A percentile compares a stretch with the other conserved stretches of the same genome.
phyloP scores from a whole-genome alignment of 2,888 invertebrate genomes.

The Eutolmus rufibarbis region DNA sequence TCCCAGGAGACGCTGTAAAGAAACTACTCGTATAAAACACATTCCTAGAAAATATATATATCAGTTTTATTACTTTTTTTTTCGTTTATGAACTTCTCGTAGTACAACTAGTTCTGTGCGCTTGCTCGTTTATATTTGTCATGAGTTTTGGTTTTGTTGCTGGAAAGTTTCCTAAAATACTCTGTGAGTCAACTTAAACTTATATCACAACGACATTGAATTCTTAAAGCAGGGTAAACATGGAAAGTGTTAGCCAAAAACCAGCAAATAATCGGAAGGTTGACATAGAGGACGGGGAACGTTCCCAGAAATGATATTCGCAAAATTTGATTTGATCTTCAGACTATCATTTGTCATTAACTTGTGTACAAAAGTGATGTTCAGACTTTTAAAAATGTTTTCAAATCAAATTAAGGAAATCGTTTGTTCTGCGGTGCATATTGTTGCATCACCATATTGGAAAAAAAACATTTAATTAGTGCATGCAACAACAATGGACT shows the following conservation, averaged over 20 bases:
- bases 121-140: slow-evolving; percentile 33
- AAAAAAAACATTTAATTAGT: slow-evolving; percentile 1
- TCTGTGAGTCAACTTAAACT: slow-evolving; percentile 19
- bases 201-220: slow-evolving; percentile 37
- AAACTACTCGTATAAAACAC: slow-evolving; percentile 25
- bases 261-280: slow-evolving; percentile 5
- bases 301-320: not conserved
- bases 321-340: slow-evolving; percentile 34
- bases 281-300: not conserved
- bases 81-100: slow-evolving; percentile 37
- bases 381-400: slow-evolving; percentile 24
- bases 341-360: slow-evolving; percentile 29
- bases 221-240: slow-evolving; percentile 6
- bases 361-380: not conserved
- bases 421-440: not conserved
- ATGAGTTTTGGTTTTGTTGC: slow-evolving; percentile 6
- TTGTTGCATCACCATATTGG: slow-evolving; percentile 30
- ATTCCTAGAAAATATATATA: slow-evolving; percentile 35
- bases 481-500: slow-evolving; percentile 6
- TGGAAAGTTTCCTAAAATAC: slow-evolving; percentile 5
- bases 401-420: slow-evolving; percentile 17
- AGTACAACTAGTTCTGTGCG: slow-evolving; percentile 41
- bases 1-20: slow-evolving; percentile 18
- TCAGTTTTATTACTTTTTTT: slow-evolving; percentile 16
- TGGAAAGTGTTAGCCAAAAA: not conserved